These are phyloP conservation scores for Gallinago jamesoni DNA, from an alignment of 2,113 vertebrate species.

Conservation along the genomic window DNA sequence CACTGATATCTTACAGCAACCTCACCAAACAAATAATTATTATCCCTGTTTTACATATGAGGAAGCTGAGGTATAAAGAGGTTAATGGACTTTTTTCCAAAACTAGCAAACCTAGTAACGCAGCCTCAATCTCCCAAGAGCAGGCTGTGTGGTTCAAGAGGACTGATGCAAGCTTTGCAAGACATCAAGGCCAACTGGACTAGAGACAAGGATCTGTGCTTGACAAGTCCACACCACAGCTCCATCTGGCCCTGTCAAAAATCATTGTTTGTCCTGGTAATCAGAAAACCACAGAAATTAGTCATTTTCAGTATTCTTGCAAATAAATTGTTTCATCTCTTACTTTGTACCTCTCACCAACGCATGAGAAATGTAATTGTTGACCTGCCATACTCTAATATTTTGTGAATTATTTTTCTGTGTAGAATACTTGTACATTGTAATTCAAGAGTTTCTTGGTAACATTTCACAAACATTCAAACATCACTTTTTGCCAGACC, in stretches of 20 bases:
- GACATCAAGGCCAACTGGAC: background rate
- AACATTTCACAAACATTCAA: background rate
- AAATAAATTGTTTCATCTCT: background rate
- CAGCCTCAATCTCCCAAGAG: background rate
- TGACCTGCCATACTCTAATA: background rate
- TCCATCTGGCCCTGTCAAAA: constrained; percentile 1
- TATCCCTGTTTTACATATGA: background rate
- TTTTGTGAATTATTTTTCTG: background rate
- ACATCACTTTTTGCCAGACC: background rate
- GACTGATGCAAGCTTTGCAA: background rate
- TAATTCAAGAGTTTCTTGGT: background rate
- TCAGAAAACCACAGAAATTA: background rate
- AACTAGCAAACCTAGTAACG: background rate
- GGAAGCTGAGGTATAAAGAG: background rate
- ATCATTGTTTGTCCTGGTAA: background rate
- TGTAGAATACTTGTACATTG: background rate
- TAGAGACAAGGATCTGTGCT: background rate
- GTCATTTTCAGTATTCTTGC: background rate
- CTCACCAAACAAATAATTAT: background rate
- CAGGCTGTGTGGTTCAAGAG: background rate
- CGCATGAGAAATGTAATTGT: background rate
- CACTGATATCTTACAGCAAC: background rate
- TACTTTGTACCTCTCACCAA: background rate
- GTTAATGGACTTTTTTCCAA: background rate
- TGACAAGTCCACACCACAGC: background rate